Base-by-base conservation (phyloP, 2,888 invertebrate species). In the Athrips mouffetella region DNA sequence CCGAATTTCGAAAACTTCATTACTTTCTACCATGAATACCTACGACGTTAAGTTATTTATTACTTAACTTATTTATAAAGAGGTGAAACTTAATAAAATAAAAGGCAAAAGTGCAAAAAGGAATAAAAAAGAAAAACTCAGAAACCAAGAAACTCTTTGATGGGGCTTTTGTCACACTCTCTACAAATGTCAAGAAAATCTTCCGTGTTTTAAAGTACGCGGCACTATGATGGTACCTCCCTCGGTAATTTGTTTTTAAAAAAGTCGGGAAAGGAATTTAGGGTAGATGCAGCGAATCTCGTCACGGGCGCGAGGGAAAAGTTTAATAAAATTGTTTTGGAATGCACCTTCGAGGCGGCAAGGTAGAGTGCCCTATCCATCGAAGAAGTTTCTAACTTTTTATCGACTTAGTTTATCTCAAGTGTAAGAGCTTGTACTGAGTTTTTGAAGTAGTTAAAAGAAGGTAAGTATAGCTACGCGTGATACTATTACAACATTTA, bases 281-380 rank as follows among this genome's bases (percentile, higher is more conserved):
- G 79, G 78, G 73, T 76, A 76, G 75, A 76, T 80, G 77, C 79
- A 78, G 55, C 68, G 67, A 67, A 67, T 65, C 64, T 65, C 69
- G 68, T 64, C 63, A 60, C 60, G 63, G 59, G 64, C 63, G 57
- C 68, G 70, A 71, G 64, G 76, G 66, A 77, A 37, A 80, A 84
- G 78, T 82, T 84, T 80, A 82, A 80, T 84, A 83, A 83, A 80
- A 82, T 79, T 80, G 78, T 79, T 82, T 77, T 70, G 78, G 81
- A 83, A 84, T 85, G 80, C 78, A 79, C 76, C 76, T 59, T 60
- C 70, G 71, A 76, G 76, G 73, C 70, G 77, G 76, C 73, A 80
- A 84, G 75, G 81, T 83, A 71, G 66, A 65, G 65, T 70, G 67
- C 72, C 67, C 67, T 73, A 81, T 83, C 70, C 81, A 80, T 76